Conservation (phyloP, 2,797 vertebrate species). For the Epinephelus malabaricus region DNA sequence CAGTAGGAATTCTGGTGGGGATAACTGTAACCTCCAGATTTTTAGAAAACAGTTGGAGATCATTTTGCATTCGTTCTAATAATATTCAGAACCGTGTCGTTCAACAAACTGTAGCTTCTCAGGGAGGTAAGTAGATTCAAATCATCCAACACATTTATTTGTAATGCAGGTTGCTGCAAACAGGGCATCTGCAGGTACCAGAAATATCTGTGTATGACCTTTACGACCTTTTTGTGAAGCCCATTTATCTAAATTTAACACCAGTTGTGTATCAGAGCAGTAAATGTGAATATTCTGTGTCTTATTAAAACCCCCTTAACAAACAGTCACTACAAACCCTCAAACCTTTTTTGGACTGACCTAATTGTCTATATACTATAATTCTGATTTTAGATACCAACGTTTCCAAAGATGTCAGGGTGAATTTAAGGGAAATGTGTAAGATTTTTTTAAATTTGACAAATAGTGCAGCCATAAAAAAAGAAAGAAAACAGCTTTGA, state of each 20-base stretch:
- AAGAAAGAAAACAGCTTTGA: background rate
- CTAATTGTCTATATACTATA: background rate
- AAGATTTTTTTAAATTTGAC: background rate
- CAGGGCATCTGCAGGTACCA: conserved; percentile 63
- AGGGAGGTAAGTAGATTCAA: conserved; percentile 13
- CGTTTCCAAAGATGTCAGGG: background rate
- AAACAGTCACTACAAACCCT: background rate
- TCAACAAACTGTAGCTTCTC: conserved; percentile 43
- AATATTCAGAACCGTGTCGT: conserved; percentile 35
- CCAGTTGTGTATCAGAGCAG: background rate
- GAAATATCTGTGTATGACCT: conserved; percentile 6
- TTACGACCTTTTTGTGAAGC: background rate
- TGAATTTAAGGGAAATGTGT: background rate
- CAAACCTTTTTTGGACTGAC: too few relatives aligned
- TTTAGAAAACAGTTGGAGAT: conserved; percentile 32
- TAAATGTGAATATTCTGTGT: background rate
- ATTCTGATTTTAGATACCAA: background rate
- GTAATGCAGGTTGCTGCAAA: conserved; percentile 38
- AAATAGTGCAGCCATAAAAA: background rate
- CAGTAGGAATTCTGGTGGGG: conserved; percentile 87
- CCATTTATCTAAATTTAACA: background rate
- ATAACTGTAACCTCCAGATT: conserved; percentile 26
- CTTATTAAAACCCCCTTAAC: conserved; percentile 5
- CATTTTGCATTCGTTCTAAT: conserved; percentile 36
- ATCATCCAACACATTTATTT: conserved; percentile 31